These are phyloP conservation scores for Eublepharis macularius DNA, from an alignment of 2,113 vertebrate genomes.

Conservation along the genomic window DNA sequence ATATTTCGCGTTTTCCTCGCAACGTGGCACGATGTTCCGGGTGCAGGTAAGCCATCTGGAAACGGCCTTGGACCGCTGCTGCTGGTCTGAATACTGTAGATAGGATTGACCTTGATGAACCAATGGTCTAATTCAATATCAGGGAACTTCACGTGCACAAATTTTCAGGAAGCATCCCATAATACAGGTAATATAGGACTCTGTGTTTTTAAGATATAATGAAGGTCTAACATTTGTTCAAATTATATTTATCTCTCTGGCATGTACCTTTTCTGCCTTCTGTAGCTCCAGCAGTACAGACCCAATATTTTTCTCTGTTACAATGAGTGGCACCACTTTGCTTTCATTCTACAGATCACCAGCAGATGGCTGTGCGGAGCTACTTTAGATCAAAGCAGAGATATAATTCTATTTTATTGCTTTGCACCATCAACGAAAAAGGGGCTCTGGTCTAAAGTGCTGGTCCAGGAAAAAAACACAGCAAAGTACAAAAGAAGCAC, in stretches of 20 bases:
- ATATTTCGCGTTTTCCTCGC: too few species aligned
- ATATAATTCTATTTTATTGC: not conserved
- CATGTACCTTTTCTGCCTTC: not conserved
- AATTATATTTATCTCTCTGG: not conserved
- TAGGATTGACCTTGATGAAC: too few species aligned
- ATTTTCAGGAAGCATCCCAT: not conserved
- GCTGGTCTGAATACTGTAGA: too few species aligned
- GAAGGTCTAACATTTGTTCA: not conserved
- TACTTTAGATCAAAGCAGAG: not conserved
- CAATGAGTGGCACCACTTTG: not conserved
- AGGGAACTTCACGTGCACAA: not conserved
- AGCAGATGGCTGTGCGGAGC: not conserved
- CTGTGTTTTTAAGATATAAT: not conserved
- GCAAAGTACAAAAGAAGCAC: not conserved
- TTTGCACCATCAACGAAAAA: not conserved
- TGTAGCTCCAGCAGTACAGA: not conserved
- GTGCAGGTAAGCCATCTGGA: too few species aligned
- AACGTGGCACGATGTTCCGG: too few species aligned
- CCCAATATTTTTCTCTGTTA: too few species aligned
- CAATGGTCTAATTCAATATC: too few species aligned
- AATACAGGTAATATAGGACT: not conserved
- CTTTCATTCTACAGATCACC: not conserved
- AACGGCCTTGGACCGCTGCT: too few species aligned
- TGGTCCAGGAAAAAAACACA: not conserved
- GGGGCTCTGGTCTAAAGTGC: not conserved